phyloP scores from a whole-genome alignment of 2,888 invertebrate genomes.

The Chymomyza fuscimana region DNA sequence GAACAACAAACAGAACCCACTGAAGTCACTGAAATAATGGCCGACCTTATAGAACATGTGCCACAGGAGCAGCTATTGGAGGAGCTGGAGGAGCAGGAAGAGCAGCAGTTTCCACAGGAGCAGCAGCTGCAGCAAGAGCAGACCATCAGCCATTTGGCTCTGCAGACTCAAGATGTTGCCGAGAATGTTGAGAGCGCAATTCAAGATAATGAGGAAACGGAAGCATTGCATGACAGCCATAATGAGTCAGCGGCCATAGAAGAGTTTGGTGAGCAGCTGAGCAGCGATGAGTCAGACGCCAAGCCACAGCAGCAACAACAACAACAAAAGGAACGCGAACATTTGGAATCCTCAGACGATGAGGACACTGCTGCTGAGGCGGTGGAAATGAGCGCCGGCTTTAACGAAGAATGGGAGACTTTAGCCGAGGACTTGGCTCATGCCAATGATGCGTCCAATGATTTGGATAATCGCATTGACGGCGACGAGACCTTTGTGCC shows the following conservation, averaged over 20 bases:
- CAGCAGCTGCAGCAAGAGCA: neutral
- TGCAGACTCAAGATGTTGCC: conserved; percentile 46
- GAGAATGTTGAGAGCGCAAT: conserved; percentile 37
- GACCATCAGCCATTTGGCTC: conserved; percentile 15
- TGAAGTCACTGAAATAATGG: conserved; percentile 42
- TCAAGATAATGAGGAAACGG: conserved; percentile 71
- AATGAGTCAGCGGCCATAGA: conserved; percentile 59
- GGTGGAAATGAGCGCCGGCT: conserved; percentile 65
- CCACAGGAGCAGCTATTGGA: conserved; percentile 31
- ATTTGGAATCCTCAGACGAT: conserved; percentile 73
- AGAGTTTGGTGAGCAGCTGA: conserved; percentile 39
- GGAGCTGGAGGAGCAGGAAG: conserved; percentile 28
- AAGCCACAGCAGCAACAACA: conserved; percentile 10
- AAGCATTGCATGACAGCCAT: conserved; percentile 64
- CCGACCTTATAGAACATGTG: conserved; percentile 42
- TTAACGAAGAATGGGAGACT: conserved; percentile 75
- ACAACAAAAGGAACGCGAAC: conserved; percentile 66
- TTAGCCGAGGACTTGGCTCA: conserved; percentile 45
- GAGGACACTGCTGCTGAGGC: conserved; percentile 46
- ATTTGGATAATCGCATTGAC: conserved; percentile 76
- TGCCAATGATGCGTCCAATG: conserved; percentile 59
- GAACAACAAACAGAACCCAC: conserved; percentile 52
- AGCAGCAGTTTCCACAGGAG: conserved; percentile 3
- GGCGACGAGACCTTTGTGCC: conserved; percentile 68
- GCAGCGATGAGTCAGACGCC: conserved; percentile 29